phyloP scores from a whole-genome alignment of 1,140 invertebrate species.

The Penaeus chinensis region DNA sequence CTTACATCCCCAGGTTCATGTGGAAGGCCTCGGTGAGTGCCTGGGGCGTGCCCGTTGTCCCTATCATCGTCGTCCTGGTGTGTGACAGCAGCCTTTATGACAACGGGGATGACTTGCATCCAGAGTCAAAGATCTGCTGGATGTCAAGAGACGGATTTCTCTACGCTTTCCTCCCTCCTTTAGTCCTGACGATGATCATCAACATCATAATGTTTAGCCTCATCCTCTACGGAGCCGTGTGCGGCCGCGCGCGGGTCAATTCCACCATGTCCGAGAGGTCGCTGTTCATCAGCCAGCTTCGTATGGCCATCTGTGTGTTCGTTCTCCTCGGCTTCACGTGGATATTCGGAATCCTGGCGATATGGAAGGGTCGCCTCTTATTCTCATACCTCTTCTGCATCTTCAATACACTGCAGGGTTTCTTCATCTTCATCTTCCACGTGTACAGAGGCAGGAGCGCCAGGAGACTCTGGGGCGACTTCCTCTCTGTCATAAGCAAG shows the following conservation, averaged over 20 bases:
- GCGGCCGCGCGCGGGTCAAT: conserved; percentile 67
- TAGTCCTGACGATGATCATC: conserved; percentile 67
- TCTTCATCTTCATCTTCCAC: conserved; percentile 66
- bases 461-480: conserved; percentile 59
- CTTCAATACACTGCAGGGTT: conserved; percentile 64
- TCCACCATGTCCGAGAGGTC: conserved; percentile 67
- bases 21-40: conserved; percentile 69
- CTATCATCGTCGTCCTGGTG: conserved; percentile 63
- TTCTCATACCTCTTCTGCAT: conserved; percentile 65
- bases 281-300: conserved; percentile 67
- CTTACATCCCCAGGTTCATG: conserved; percentile 68
- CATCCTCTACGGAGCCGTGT: conserved; percentile 68
- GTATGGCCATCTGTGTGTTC: conserved; percentile 70
- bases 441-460: conserved; percentile 61
- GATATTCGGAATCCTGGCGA: conserved; percentile 65
- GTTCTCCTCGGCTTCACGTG: conserved; percentile 66
- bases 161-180: conserved; percentile 68
- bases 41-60: conserved; percentile 67
- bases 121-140: conserved; percentile 67
- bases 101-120: conserved; percentile 1
- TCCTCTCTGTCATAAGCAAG: conserved; percentile 50
- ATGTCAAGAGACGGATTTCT: conserved; percentile 68
- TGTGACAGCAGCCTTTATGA: conserved; percentile 62
- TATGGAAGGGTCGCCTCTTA: conserved; percentile 56
- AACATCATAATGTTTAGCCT: conserved; percentile 68